Evolutionary conservation across 2,797 vertebrate genomes (phyloP).

Genomic region (Xyrichtys novacula): DNA sequence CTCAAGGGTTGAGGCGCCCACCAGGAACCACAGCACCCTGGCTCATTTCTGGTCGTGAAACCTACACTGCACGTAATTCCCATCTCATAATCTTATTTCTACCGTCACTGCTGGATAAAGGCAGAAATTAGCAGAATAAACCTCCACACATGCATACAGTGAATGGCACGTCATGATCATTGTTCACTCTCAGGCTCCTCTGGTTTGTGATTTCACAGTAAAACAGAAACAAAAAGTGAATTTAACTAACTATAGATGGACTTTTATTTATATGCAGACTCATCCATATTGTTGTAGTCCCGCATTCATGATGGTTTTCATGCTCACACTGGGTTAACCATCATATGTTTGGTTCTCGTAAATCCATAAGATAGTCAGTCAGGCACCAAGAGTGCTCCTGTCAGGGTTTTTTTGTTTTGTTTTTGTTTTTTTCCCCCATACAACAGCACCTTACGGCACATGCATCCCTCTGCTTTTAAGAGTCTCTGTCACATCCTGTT

Average conservation of each 20-base stretch:
- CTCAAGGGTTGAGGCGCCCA: slow-evolving; percentile 18
- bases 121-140: not conserved
- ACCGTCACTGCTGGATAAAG: not conserved
- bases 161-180: no score
- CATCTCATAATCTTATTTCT: slow-evolving; percentile 6
- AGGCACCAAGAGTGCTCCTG: not conserved
- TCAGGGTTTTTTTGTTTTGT: no score
- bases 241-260: no score
- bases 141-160: no score
- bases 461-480: slow-evolving; percentile 6
- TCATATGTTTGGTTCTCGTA: not conserved
- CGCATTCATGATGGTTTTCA: not conserved
- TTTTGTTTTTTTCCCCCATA: no score
- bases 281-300: no score
- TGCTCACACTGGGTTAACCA: not conserved
- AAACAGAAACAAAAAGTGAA: no score
- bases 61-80: not conserved
- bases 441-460: slow-evolving; percentile 40
- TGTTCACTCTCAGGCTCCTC: no score
- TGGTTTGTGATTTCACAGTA: no score
- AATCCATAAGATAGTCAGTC: slow-evolving; percentile 30
- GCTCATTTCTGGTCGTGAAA: slow-evolving; percentile 5
- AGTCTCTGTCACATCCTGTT: slow-evolving; percentile 64
- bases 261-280: no score
- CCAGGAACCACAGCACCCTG: slow-evolving; percentile 15